phyloP scores from a whole-genome alignment of 2,113 vertebrate species.

The Talpa occidentalis region DNA sequence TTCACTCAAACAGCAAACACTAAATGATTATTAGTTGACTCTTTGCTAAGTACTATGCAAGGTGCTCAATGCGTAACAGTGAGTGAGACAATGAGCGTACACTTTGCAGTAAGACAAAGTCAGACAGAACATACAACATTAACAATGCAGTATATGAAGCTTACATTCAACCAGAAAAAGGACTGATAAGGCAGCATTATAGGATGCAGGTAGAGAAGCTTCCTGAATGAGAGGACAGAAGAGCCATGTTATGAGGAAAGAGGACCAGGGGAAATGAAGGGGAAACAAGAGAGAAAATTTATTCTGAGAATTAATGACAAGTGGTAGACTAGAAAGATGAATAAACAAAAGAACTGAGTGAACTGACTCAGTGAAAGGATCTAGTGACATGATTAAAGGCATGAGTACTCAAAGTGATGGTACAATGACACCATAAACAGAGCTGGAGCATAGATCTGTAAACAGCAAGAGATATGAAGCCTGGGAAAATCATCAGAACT shows the following conservation, averaged over 20 bases:
- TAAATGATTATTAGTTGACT: conserved; percentile 19
- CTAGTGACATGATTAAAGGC: background rate
- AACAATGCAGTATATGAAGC: background rate
- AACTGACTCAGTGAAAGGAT: background rate
- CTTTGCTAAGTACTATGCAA: background rate
- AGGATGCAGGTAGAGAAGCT: background rate
- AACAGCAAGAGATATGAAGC: background rate
- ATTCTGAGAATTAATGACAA: background rate
- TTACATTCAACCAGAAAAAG: background rate
- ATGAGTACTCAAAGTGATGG: background rate
- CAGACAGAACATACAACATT: too few species aligned
- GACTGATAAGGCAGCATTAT: background rate
- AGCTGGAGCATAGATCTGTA: background rate
- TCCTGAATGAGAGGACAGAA: background rate
- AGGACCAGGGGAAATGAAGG: background rate
- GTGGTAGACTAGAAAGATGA: background rate
- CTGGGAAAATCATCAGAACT: accelerated
- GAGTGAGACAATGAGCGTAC: background rate
- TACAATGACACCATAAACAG: background rate
- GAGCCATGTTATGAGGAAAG: background rate
- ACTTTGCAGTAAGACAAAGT: background rate
- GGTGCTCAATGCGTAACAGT: background rate
- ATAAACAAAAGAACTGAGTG: too few species aligned
- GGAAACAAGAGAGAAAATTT: background rate
- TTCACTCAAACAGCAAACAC: conserved; percentile 17